Conservation (phyloP, 2,797 vertebrate genomes). For the Lacerta bilineata region DNA sequence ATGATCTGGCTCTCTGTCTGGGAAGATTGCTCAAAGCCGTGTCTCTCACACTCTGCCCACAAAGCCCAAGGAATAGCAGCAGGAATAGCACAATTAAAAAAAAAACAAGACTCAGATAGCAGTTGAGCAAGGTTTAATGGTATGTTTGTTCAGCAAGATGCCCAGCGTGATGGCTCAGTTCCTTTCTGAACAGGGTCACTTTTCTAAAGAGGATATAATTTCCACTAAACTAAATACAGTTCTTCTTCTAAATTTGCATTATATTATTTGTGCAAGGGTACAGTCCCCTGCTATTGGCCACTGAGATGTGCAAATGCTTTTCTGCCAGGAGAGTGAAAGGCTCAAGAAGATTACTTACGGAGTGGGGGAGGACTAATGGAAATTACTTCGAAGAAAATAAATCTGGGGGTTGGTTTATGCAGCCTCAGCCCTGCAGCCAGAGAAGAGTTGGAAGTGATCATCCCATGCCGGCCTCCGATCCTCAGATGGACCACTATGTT, state of each 20-base stretch:
- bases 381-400: not conserved
- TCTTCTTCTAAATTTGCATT: not conserved
- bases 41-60: not conserved
- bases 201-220: conserved; percentile 1
- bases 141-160: not conserved
- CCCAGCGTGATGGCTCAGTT: not conserved
- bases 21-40: not conserved
- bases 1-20: not conserved
- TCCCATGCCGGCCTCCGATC: not conserved
- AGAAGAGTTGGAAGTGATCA: not conserved
- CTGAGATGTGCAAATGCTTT: not conserved
- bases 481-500: not conserved
- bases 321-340: not conserved
- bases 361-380: not conserved
- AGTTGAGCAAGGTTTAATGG: not conserved
- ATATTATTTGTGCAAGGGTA: not conserved
- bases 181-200: not conserved
- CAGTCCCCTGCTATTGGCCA: not conserved
- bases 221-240: not conserved
- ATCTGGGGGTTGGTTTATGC: not conserved
- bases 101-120: not conserved
- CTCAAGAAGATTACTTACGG: not conserved
- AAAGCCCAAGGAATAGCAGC: not conserved
- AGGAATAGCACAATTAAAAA: conserved; percentile 9
- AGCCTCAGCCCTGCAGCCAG: not conserved